phyloP scores from a whole-genome alignment of 2,888 invertebrate genomes.

The Cistogaster globosa region DNA sequence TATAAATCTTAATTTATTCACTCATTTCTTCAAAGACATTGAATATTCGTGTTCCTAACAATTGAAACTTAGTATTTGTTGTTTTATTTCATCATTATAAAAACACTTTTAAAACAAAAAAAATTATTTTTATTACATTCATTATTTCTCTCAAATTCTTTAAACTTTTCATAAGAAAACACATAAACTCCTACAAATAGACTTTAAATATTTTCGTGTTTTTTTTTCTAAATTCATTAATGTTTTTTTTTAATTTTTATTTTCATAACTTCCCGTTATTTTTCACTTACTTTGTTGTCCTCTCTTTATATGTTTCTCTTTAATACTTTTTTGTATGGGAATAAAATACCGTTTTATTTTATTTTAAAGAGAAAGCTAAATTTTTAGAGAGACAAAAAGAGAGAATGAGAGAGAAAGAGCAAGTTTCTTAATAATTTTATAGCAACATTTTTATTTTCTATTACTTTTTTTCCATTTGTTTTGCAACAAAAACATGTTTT shows the following conservation, averaged over 20 bases:
- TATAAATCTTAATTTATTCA: too few species aligned
- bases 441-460: neutral
- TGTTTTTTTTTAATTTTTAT: neutral
- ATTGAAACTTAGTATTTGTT: too few species aligned
- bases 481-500: neutral
- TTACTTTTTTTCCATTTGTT: neutral
- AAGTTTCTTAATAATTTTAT: neutral
- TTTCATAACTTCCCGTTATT: constrained; percentile 33
- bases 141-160: neutral
- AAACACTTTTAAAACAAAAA: too few species aligned
- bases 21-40: too few species aligned
- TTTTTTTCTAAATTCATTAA: neutral
- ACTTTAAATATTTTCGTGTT: constrained; percentile 28
- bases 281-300: neutral
- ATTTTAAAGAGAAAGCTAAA: neutral
- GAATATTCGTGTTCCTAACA: too few species aligned
- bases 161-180: neutral
- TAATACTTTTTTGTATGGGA: too few species aligned
- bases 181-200: constrained; percentile 23
- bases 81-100: too few species aligned
- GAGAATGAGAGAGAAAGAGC: too few species aligned
- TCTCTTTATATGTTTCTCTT: neutral
- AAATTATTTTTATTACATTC: too few species aligned
- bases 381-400: too few species aligned
- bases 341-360: neutral